Percentiles rank a stretch among this genome's conserved stretches.
These are phyloP conservation scores for Dysmachus trigonus DNA, from an alignment of 2,888 invertebrate species.

Conservation along the genomic window DNA sequence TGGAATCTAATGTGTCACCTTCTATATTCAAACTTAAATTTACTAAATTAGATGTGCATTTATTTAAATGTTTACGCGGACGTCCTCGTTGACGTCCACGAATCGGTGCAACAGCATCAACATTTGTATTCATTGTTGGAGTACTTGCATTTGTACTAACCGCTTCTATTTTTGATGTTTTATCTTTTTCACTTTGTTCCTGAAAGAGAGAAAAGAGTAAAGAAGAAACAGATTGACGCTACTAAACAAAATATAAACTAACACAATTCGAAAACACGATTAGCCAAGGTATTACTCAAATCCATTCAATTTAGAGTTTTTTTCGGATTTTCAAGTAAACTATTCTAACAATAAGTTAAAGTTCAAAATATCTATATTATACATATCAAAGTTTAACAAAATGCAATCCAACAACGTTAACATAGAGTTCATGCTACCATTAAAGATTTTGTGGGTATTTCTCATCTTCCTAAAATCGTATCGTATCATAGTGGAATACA, in stretches of 20 bases:
- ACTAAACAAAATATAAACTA: background rate
- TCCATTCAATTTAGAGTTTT: background rate
- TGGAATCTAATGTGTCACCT: background rate
- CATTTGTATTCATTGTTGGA: background rate
- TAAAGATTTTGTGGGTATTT: background rate
- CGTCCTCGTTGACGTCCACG: constrained; percentile 36
- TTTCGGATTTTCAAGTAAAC: background rate
- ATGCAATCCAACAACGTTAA: background rate
- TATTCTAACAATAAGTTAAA: background rate
- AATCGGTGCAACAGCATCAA: background rate
- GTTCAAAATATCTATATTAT: background rate
- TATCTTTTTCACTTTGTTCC: constrained; percentile 44
- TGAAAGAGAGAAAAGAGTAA: constrained; percentile 38
- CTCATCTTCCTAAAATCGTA: too few relatives aligned
- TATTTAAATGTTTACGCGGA: constrained; percentile 39
- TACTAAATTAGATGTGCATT: background rate
- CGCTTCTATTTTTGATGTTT: constrained; percentile 23
- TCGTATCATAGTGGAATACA: too few relatives aligned
- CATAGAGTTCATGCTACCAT: background rate
- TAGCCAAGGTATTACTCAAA: constrained; percentile 40
- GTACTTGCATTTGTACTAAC: background rate
- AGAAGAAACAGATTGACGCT: background rate
- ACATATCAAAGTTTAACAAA: background rate
- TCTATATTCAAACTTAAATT: constrained; percentile 37
- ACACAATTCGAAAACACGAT: constrained; percentile 42